Base-by-base conservation (phyloP, 2,797 vertebrate species). In the Glossophaga mutica region DNA sequence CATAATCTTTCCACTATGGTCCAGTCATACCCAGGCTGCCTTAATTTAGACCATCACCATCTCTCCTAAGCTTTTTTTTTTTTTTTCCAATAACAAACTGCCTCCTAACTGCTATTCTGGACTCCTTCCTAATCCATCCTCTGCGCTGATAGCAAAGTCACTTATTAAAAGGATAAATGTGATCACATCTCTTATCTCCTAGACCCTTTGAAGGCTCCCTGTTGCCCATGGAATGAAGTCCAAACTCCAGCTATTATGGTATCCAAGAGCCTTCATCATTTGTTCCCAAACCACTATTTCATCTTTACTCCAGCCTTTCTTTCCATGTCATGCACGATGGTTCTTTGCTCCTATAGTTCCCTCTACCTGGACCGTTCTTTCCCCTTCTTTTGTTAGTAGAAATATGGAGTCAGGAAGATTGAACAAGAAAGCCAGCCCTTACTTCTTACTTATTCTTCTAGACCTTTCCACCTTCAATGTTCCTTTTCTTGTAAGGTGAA, bases 401-500 rank as follows among this genome's bases (percentile, higher is more conserved):
- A 97, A 87, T 68, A 34, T 22, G 24, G 9, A 3, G 29, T 76
- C 18, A 19, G 21, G 21, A 34, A 62, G 11, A 57, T 21, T 74
- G 67, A 77, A 87, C 34, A 90, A 77, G 59, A 91, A 91, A 96
- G 12, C 34, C 32, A 86, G 52, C 10, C 62, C 34, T 44, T 46
- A 34, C 22, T 87, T 77, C 68, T 73, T 59, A 79, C 34, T 79
- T 81, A 42, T 77, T 87, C 74, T 76, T 85, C 39, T 90, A 42
- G 79, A 46, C 11, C 14, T n/a, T 67, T 26, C 8, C 29, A 39
- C 11, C 76, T 79, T 46, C 8, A 68, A 48, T 3, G 62, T 32
- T 74, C 8, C 12, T 85, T 94, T 87, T 70, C 68, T 88, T 89
- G 55, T 44, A 87, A 93, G 34, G 94, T 90, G 92, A 70, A 95